Base-by-base conservation (phyloP, 2,797 vertebrate species). In the Streptopelia turtur region DNA sequence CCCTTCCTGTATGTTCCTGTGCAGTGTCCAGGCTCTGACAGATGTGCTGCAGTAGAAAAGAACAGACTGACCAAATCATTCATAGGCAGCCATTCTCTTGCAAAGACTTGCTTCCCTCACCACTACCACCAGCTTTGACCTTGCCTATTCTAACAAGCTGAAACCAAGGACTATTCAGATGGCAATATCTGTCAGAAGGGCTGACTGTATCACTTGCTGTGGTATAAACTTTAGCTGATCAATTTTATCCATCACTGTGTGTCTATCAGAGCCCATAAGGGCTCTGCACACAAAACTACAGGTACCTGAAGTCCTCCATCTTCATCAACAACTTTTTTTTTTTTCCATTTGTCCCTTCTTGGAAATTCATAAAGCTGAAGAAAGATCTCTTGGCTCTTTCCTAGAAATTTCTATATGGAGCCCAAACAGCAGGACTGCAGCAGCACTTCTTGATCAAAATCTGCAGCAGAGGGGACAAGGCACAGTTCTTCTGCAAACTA, bases 1-100 rank as follows among this genome's bases (percentile, higher is more conserved):
- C 91, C 83, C 81, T 96, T 96, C 92, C 95, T 95, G 89, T 81
- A 82, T 71, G 74, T 82, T 92, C 50, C 90, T 87, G 83, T 55
- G 72, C 74, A 92, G 74, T 31, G 31, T 93, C 86, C 90, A 37
- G 31, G 45, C 66, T 83, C 94, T 82, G 65, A 92, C 30, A 94
- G 86, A 86, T 3, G 0, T 1, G 1, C 53, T 78, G 61, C 28
- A 71, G 57, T 13, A 61, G 45, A 88, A 57, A 24, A 64, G 70
- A 93, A 75, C 23, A 27, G 41, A 89, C 64, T 25, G 74, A 76
- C 55, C 1, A 0, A 69, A 87, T 47, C 60, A 56, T 25, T 91
- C 47, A 60, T n/a, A 66, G 52, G 71, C 76, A 87, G 64, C 37
- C 13, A 50, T 31, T 25, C 47, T 41, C 70, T 65, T 57, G 45